phyloP scores from a whole-genome alignment of 2,888 invertebrate species.

The Peribatodes rhomboidaria region DNA sequence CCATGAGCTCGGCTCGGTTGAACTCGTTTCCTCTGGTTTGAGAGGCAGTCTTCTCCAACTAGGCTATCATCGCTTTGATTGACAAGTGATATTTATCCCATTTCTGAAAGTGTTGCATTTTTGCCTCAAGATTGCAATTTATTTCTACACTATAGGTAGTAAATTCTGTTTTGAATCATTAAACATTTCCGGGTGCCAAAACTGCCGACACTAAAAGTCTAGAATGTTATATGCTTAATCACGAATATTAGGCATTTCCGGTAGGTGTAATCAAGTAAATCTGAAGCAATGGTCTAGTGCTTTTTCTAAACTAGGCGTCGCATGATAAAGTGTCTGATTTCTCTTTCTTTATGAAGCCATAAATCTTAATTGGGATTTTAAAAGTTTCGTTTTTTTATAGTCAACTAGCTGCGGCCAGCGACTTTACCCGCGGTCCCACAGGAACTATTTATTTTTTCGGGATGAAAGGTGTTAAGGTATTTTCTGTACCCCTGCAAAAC shows the following conservation, averaged over 20 bases:
- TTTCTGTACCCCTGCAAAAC: too few relatives aligned
- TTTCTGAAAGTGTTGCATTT: too few relatives aligned
- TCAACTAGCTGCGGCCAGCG: too few relatives aligned
- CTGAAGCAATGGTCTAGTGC: background rate
- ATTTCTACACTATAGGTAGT: background rate
- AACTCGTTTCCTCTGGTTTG: too few relatives aligned
- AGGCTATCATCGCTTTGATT: too few relatives aligned
- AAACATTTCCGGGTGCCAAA: background rate
- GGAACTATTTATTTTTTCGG: too few relatives aligned
- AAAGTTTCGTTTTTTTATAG: too few relatives aligned
- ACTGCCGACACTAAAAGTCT: background rate
- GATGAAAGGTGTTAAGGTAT: too few relatives aligned
- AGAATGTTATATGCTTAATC: background rate
- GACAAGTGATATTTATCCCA: too few relatives aligned
- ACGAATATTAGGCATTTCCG: conserved; percentile 3
- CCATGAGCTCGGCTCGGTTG: too few relatives aligned
- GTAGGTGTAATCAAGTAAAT: background rate
- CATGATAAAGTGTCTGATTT: background rate
- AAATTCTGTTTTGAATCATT: background rate
- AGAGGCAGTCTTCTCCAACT: too few relatives aligned
- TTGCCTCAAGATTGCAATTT: background rate
- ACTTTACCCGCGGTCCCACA: too few relatives aligned
- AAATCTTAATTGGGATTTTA: background rate
- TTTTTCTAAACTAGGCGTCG: background rate
- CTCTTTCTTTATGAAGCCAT: background rate